phyloP scores from a whole-genome alignment of 2,797 vertebrate genomes.

The Enoplosus armatus region DNA sequence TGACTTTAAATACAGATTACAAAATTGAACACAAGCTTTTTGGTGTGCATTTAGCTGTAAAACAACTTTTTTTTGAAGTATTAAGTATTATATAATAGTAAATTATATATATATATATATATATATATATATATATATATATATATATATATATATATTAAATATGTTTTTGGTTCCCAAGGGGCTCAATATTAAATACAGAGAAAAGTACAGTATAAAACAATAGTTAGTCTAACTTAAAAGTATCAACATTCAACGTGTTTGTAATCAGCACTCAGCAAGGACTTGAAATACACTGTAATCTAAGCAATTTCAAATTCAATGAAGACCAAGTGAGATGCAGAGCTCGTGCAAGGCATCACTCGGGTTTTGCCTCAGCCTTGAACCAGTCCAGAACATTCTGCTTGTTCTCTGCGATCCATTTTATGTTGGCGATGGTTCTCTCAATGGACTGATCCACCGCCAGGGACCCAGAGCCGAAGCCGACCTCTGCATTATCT shows the following conservation, averaged over 20 bases:
- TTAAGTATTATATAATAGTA: too few species aligned
- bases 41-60: too few species aligned
- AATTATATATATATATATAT: too few species aligned
- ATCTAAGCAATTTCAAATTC: slow-evolving; percentile 6
- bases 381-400: slow-evolving; percentile 84
- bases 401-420: slow-evolving; percentile 87
- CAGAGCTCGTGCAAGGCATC: neutral
- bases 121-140: too few species aligned
- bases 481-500: slow-evolving; percentile 85
- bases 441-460: slow-evolving; percentile 94
- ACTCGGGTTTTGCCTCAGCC: fast-evolving
- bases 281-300: neutral
- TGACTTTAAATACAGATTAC: neutral
- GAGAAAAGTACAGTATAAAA: neutral
- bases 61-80: too few species aligned
- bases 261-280: neutral
- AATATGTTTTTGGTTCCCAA: too few species aligned
- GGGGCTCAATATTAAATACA: too few species aligned
- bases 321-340: neutral
- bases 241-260: neutral
- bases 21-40: too few species aligned
- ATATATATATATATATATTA: too few species aligned
- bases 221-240: neutral
- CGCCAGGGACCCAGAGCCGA: slow-evolving; percentile 91
- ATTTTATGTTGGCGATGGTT: slow-evolving; percentile 91